phyloP scores from a whole-genome alignment of 2,888 invertebrate genomes.

The Epinotia demarniana region DNA sequence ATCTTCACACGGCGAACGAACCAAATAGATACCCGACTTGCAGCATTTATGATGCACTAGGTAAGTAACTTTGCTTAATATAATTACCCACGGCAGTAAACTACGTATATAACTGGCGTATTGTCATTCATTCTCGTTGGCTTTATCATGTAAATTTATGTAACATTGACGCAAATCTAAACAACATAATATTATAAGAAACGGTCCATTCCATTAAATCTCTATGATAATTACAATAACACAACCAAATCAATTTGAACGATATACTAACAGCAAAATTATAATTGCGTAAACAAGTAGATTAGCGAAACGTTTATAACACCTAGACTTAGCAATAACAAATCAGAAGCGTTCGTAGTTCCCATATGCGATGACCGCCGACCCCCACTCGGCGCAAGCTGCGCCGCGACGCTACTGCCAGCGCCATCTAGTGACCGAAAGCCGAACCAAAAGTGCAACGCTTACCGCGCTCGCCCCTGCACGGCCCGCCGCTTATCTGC shows the following conservation, averaged over 20 bases:
- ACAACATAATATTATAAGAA: background rate
- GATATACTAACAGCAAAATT: slow-evolving; percentile 8
- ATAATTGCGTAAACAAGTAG: slow-evolving; percentile 24
- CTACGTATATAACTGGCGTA: background rate
- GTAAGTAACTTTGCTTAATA: slow-evolving; percentile 3
- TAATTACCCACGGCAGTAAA: background rate
- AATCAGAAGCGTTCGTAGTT: slow-evolving; percentile 31
- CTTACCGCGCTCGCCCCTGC: slow-evolving; percentile 29
- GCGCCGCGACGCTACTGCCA: slow-evolving; percentile 52
- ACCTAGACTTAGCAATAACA: slow-evolving; percentile 25
- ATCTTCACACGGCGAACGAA: background rate
- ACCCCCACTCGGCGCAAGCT: slow-evolving; percentile 45
- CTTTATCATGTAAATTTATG: slow-evolving; percentile 1
- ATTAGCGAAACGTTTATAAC: slow-evolving; percentile 31
- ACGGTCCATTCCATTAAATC: slow-evolving; percentile 20
- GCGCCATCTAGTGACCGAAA: slow-evolving; percentile 76
- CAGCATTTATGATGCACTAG: slow-evolving; percentile 16
- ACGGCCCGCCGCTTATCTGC: slow-evolving; percentile 28
- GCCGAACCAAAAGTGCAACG: slow-evolving; percentile 50
- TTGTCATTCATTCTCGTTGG: background rate
- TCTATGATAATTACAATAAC: slow-evolving; percentile 8
- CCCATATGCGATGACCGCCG: slow-evolving; percentile 40
- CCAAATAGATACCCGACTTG: slow-evolving; percentile 1
- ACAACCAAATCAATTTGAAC: slow-evolving; percentile 8
- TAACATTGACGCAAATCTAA: slow-evolving; percentile 9